Base-by-base conservation (phyloP, 2,888 invertebrate species). In the Sepiola atlantica region DNA sequence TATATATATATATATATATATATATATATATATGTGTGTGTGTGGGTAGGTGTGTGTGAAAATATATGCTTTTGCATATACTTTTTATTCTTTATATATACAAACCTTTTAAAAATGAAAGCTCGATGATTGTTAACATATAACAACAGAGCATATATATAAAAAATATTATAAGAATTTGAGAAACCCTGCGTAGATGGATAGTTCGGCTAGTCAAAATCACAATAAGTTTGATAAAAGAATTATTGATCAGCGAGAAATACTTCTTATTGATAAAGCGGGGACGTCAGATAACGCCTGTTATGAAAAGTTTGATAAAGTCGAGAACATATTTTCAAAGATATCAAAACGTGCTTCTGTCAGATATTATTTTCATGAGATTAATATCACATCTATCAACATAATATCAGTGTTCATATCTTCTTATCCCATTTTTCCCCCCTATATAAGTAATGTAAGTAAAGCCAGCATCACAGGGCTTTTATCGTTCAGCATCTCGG, bases 371-470 rank as follows among this genome's bases (percentile, higher is more conserved):
- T 61, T 61, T 61, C 61, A 61, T 61, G 16, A 77, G 77, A 77
- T 77, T 77, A n/a, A 77, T n/a, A 77, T 77, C 77, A 77, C 32
- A 77, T 77, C 77, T 32, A 77, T 77, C 77, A 77, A 77, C 77
- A 77, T 32, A 4, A 77, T 77, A 77, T 77, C 77, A 32, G 32
- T 77, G n/a, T n/a, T 77, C 77, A 77, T 77, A 77, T 77, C 32
- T 77, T 77, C 32, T 77, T 32, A 77, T n/a, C 77, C 32, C n/a
- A 32, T 77, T 77, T 77, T n/a, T 12, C 18, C 32, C n/a, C n/a
- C 32, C 16, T 32, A 24, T 61, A 12, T n/a, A 61, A 12, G 16
- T 77, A n/a, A n/a, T 32, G 14, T 45, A 77, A n/a, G 32, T 77
- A 77, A 77, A 12, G 10, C n/a, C 77, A 77, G n/a, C 77, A 77